Conservation (phyloP, 2,113 vertebrate genomes). For the Cettia cetti region DNA sequence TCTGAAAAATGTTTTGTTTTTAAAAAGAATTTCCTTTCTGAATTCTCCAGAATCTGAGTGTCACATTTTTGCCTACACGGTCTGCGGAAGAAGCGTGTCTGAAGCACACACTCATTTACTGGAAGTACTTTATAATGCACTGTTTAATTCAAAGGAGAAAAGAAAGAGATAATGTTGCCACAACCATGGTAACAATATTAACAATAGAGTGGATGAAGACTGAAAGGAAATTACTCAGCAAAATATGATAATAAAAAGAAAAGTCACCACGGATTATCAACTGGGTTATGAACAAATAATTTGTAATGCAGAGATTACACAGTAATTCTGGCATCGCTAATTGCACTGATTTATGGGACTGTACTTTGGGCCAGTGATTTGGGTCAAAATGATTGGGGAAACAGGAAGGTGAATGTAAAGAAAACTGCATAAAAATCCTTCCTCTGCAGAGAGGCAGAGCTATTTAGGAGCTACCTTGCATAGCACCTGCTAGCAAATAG, state of each 20-base stretch:
- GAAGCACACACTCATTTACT: background rate
- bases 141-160: constrained; percentile 23
- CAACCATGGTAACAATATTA: constrained; percentile 11
- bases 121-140: background rate
- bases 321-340: background rate
- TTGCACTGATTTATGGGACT: background rate
- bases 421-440: background rate
- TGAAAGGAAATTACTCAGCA: constrained; percentile 48
- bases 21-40: background rate
- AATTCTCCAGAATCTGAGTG: background rate
- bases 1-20: background rate
- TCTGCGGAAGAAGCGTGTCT: background rate
- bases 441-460: background rate
- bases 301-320: background rate
- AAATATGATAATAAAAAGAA: constrained; percentile 12
- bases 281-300: background rate
- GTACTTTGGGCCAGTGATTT: background rate
- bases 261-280: constrained; percentile 5
- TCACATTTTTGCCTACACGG: background rate
- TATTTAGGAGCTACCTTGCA: background rate
- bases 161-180: background rate
- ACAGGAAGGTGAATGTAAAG: background rate
- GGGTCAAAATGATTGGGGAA: background rate
- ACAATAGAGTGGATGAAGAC: background rate
- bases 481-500: background rate